Base-by-base conservation (phyloP, 1,140 invertebrate genomes). In the Trichonephila inaurata region DNA sequence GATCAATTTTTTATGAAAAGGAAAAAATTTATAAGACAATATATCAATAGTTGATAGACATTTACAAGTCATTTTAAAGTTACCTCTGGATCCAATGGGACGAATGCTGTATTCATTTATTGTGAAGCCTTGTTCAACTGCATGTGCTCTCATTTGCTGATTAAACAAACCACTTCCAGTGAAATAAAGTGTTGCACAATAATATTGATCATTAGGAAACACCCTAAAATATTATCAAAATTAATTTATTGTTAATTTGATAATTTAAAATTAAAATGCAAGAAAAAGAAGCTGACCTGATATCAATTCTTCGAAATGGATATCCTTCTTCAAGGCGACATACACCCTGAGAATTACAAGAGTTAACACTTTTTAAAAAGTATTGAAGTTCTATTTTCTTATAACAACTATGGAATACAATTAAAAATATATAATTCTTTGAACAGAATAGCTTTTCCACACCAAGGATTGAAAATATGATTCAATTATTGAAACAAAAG, bases 101-200 rank as follows among this genome's bases (percentile, higher is more conserved):
- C 97, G 96, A 10, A 98, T 95, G 24, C 96, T 96, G 95, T 98
- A 98, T 95, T 98, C 98, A 96, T 98, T 98, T 0, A 98, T 96
- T 0, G 97, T 98, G 95, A 98, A 98, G 2, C 97, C 97, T 94
- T 97, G 96, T 69, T 97, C 97, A 5, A 97, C 95, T 72, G 98
- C 98, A 95, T 97, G 97, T 12, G 96, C 95, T 94, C 98, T 96
- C 97, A 98, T 98, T 62, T 96, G 96, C 95, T 97, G 96, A 95
- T 98, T 98, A 95, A 98, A 98, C n/a, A 97, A 96, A 96, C 98
- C 97, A 95, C 97, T 98, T 66, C 98, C 98, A 40, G 98, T 98
- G 95, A 98, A 98, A 95, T 98, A 98, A 2, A 98, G 96, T 62
- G 97, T 95, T 6, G 97, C 97, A 95, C 97, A 98, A 95, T 97